These are phyloP conservation scores for Osmerus mordax DNA, from an alignment of 2,113 vertebrate species.

Conservation along the genomic window DNA sequence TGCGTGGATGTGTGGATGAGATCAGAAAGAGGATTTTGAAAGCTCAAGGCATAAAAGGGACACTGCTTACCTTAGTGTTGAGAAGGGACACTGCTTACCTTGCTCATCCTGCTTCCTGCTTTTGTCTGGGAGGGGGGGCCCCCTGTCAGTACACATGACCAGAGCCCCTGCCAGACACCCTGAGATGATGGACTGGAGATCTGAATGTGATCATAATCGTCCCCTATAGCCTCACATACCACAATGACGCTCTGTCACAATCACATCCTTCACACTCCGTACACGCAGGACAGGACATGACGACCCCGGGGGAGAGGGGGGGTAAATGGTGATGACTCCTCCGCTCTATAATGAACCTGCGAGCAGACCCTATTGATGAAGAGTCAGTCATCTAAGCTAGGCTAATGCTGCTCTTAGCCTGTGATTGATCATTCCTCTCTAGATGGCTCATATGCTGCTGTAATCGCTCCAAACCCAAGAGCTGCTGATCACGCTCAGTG, in stretches of 20 bases:
- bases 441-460: constrained; percentile 27
- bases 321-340: too few relatives aligned
- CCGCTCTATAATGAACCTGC: constrained; percentile 30
- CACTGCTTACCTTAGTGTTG: too few relatives aligned
- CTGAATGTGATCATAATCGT: neutral
- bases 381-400: constrained; percentile 16
- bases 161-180: neutral
- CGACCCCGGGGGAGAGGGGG: neutral
- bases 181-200: neutral
- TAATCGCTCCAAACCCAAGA: constrained; percentile 39
- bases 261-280: neutral
- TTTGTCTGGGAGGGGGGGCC: neutral
- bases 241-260: neutral
- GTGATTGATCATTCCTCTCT: constrained; percentile 41
- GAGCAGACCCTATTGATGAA: constrained; percentile 35
- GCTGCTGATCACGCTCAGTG: constrained; percentile 36
- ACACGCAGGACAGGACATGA: neutral
- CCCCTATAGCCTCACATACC: neutral
- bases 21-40: too few relatives aligned
- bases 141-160: constrained; percentile 1
- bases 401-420: constrained; percentile 20
- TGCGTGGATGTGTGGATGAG: too few relatives aligned
- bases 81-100: too few relatives aligned
- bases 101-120: neutral
- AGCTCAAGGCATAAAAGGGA: too few relatives aligned